These are phyloP conservation scores for Zaprionus camerounensis DNA, from an alignment of 1,140 invertebrate genomes.

Conservation along the genomic window DNA sequence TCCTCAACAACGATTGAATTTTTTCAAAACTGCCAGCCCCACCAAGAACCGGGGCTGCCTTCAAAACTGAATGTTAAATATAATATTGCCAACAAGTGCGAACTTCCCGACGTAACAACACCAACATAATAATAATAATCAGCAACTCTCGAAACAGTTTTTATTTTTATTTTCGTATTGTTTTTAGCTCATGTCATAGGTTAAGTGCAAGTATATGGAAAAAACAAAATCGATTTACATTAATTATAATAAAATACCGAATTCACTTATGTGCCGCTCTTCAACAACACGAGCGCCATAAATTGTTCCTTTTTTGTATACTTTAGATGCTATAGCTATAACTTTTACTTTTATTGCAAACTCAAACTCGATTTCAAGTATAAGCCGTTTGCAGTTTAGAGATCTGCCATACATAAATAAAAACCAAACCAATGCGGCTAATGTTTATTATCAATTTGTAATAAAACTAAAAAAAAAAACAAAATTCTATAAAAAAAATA, in stretches of 20 bases:
- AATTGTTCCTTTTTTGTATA: constrained; percentile 83
- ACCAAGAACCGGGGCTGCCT: constrained; percentile 37
- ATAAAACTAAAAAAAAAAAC: constrained; percentile 48
- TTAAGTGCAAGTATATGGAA: constrained; percentile 77
- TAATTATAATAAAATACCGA: constrained; percentile 71
- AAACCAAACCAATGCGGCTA: constrained; percentile 45
- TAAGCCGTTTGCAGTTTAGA: constrained; percentile 39
- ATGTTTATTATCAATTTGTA: constrained; percentile 65
- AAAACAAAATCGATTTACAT: constrained; percentile 75
- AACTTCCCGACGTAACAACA: constrained; percentile 59
- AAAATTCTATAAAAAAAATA: constrained; percentile 61
- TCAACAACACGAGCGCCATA: constrained; percentile 64
- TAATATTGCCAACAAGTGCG: constrained; percentile 69
- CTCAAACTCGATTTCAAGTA: constrained; percentile 56
- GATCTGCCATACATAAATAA: constrained; percentile 42
- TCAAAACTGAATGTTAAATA: constrained; percentile 26
- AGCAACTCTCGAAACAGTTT: constrained; percentile 45
- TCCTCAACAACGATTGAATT: constrained; percentile 78
- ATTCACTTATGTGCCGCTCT: constrained; percentile 59
- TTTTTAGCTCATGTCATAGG: constrained; percentile 65
- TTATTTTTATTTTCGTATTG: constrained; percentile 47
- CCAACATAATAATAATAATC: constrained; percentile 37
- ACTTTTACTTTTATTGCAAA: constrained; percentile 59
- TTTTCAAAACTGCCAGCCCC: constrained; percentile 69
- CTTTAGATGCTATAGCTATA: constrained; percentile 70